These are phyloP conservation scores for Sicus ferrugineus DNA, from an alignment of 2,888 invertebrate species.

Conservation along the genomic window DNA sequence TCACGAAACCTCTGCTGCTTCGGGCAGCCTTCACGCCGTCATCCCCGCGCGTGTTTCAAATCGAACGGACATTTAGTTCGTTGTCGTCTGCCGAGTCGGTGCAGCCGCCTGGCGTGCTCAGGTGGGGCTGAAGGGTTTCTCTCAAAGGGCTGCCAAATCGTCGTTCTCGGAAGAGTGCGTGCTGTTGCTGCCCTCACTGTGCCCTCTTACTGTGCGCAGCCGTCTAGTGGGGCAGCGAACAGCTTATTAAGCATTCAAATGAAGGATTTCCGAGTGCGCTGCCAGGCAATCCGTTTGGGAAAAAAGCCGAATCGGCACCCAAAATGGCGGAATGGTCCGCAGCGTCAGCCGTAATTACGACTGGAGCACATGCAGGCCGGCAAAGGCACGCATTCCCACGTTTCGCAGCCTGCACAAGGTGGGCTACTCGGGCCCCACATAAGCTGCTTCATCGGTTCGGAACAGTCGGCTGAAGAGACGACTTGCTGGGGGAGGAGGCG, in stretches of 20 bases:
- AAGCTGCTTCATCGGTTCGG: not conserved
- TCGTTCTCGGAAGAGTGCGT: too few relatives aligned
- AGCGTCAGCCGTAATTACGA: slow-evolving; percentile 21
- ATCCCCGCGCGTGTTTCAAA: too few relatives aligned
- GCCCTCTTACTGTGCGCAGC: slow-evolving; percentile 19
- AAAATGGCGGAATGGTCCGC: slow-evolving; percentile 17
- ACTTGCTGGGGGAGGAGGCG: too few relatives aligned
- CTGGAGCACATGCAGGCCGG: not conserved
- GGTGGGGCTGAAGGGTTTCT: too few relatives aligned
- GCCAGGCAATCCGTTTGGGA: slow-evolving; percentile 7
- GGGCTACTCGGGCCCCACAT: not conserved
- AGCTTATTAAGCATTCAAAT: slow-evolving; percentile 26
- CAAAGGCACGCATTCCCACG: slow-evolving; percentile 10
- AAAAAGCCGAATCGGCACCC: slow-evolving; percentile 15
- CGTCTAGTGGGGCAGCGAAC: slow-evolving; percentile 20
- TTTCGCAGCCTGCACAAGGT: not conserved
- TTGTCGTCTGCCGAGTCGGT: too few relatives aligned
- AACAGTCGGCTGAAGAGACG: not conserved
- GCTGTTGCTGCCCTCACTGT: not conserved
- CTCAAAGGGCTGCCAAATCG: too few relatives aligned
- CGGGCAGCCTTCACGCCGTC: too few relatives aligned
- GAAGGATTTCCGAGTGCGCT: slow-evolving; percentile 15
- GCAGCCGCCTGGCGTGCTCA: too few relatives aligned
- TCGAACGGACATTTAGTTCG: too few relatives aligned
- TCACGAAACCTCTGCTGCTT: too few relatives aligned